Conservation (phyloP, 92 coral and sea anemone species). For the Isaurus tuberculatus region DNA sequence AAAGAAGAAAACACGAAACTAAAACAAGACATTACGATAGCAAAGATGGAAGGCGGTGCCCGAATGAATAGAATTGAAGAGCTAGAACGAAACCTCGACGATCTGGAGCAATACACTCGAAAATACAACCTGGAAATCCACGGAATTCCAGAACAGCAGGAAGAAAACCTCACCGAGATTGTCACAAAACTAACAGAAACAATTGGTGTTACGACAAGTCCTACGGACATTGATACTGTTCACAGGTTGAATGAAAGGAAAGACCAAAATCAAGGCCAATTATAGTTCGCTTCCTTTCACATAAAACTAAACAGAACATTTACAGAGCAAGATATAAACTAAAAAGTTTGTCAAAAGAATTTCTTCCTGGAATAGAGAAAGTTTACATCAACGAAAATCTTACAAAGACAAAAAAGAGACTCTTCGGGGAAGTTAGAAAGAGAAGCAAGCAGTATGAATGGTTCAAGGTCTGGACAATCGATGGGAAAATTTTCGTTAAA, state of each 20-base stretch:
- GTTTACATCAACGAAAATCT: conserved; percentile 6
- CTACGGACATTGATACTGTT: not conserved
- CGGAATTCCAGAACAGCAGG: not conserved
- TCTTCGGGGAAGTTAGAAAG: conserved; percentile 2
- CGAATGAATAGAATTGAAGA: not conserved
- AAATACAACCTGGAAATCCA: not conserved
- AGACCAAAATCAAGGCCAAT: not conserved
- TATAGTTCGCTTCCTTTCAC: conserved; percentile 2
- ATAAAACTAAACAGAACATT: not conserved
- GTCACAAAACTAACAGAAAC: not conserved
- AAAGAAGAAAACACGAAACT: not conserved
- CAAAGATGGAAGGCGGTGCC: not conserved
- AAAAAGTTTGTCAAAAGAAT: not conserved
- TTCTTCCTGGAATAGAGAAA: not conserved
- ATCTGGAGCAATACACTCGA: not conserved
- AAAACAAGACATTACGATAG: not conserved
- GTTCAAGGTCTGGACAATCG: not conserved
- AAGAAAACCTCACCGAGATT: not conserved
- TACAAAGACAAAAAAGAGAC: not conserved
- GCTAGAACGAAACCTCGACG: not conserved
- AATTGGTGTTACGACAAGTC: not conserved
- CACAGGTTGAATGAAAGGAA: not conserved
- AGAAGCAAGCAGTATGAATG: conserved; percentile 4
- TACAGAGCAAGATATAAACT: not conserved
- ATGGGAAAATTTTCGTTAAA: not conserved